Base-by-base conservation (phyloP, 2,888 invertebrate genomes). In the Trichogramma evanescens region DNA sequence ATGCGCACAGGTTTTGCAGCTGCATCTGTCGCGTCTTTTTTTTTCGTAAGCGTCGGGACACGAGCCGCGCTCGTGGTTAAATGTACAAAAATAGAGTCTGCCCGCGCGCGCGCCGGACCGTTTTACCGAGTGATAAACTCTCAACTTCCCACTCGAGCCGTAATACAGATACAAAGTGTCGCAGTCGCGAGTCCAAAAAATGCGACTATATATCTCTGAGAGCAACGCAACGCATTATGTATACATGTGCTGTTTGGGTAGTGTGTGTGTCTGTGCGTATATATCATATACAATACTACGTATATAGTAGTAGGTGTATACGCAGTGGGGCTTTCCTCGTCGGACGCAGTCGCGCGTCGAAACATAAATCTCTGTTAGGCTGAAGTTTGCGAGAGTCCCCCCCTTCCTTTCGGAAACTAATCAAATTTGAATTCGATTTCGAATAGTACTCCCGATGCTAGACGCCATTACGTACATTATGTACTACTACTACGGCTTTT, bases 361-460 rank as follows among this genome's bases (percentile, higher is more conserved):
- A 40, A 66, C 74, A 76, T 76, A 76, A 76, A 76, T 76, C 75
- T 74, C 70, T 6, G n/a, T 67, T 13, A 13, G 13, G 13, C 13
- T 13, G 13, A 13, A 13, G 13, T 13, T 13, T 13, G 13, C 13
- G 13, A 13, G 13, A 13, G 13, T 13, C 13, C 38, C 41, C 43
- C 41, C 42, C 65, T 68, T 61, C 65, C 65, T 60, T 68, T 68
- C 67, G 13, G 67, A 68, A 70, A 74, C 73, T 74, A 76, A 77
- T 77, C 74, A 72, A 73, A 75, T 75, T 75, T 71, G 66, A 69
- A 73, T 72, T 70, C 68, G 67, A 59, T 65, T 64, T 13, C 13
- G 13, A 13, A 13, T 13, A 13, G 13, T 13, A 13, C 13, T 13
- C 13, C 13, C 13, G 13, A 13, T 13, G 13, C 13, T 13, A 13